Evolutionary conservation across 2,113 vertebrate species (phyloP).

Genomic region (Siniperca knerii): DNA sequence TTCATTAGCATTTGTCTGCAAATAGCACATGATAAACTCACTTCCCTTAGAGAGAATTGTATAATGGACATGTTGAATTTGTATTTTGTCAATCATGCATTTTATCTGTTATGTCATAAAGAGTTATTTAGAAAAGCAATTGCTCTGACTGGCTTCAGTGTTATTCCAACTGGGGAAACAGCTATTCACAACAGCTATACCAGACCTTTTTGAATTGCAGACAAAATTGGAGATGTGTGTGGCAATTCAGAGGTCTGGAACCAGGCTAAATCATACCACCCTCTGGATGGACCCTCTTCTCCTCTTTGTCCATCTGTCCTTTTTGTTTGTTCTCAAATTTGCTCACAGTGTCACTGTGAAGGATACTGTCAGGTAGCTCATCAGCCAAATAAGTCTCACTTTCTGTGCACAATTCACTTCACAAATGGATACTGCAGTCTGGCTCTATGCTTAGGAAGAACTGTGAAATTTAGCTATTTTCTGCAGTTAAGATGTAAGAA

Average conservation of each 20-base stretch:
- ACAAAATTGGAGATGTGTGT: slow-evolving; percentile 7
- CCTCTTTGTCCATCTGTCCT: slow-evolving; percentile 46
- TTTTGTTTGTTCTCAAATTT: slow-evolving; percentile 50
- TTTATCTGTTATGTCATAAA: background rate
- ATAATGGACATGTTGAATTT: background rate
- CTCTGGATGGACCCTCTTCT: slow-evolving; percentile 28
- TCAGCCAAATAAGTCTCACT: slow-evolving; percentile 27
- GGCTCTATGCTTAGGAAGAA: background rate
- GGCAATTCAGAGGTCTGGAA: slow-evolving; percentile 19
- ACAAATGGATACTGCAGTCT: background rate
- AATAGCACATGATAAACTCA: background rate
- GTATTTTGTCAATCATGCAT: background rate
- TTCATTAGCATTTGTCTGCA: background rate
- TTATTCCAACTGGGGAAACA: background rate
- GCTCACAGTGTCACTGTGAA: slow-evolving; percentile 46
- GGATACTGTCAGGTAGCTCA: slow-evolving; percentile 17
- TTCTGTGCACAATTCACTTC: slow-evolving; percentile 13
- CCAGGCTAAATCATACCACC: slow-evolving; percentile 23
- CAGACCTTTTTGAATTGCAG: slow-evolving; percentile 13
- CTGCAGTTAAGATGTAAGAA: slow-evolving; percentile 6
- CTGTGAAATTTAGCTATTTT: slow-evolving; percentile 2
- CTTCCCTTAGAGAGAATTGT: background rate
- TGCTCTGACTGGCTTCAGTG: background rate
- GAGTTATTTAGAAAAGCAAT: background rate
- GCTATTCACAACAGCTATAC: background rate